phyloP scores from a whole-genome alignment of 64 coral and sea anemone genomes.

The Platygyra sinensis region DNA sequence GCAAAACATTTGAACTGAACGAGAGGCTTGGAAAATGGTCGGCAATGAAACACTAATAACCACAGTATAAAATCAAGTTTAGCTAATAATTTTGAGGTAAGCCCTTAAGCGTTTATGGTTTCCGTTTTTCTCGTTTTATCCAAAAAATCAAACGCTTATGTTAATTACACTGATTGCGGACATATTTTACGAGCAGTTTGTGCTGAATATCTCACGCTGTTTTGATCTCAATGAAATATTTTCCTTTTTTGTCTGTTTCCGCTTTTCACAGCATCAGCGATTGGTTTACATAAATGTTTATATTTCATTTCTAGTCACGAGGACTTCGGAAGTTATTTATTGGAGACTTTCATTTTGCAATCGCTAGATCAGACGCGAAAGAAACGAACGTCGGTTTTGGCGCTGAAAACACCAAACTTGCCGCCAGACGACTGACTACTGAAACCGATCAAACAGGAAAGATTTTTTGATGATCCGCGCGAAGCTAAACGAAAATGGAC shows the following conservation, averaged over 20 bases:
- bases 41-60: background rate
- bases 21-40: background rate
- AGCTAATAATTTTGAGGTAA: conserved; percentile 1
- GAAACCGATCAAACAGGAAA: background rate
- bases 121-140: background rate
- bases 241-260: background rate
- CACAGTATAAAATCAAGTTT: background rate
- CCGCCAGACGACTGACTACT: background rate
- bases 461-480: background rate
- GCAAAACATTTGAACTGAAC: background rate
- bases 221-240: background rate
- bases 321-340: conserved; percentile 14
- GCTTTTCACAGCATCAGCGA: background rate
- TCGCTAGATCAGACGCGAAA: conserved; percentile 7
- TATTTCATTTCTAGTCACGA: conserved; percentile 13
- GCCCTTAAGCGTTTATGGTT: background rate
- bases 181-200: background rate
- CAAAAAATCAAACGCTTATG: background rate
- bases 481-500: background rate
- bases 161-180: background rate
- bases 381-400: background rate
- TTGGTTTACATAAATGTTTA: background rate
- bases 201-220: background rate
- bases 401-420: background rate
- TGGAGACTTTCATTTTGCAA: background rate